Evolutionary conservation across 2,888 invertebrate genomes (phyloP), one percentile per base, ranked within the genome.

Genomic region (Hydrotaea cyrtoneurina): DNA sequence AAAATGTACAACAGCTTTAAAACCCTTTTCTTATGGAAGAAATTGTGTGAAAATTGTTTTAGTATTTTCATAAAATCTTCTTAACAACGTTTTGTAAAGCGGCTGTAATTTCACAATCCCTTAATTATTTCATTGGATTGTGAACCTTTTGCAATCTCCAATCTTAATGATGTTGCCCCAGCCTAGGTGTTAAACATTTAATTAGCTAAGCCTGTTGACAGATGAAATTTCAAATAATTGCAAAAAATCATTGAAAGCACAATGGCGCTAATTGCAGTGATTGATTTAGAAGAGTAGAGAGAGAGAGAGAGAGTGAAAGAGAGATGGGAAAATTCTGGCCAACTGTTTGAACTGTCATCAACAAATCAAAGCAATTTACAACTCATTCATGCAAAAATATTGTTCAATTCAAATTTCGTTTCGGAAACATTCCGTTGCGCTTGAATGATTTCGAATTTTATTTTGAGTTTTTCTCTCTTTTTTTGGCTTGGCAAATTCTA

Each of bases 161-260:
- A n/a, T n/a, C n/a, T n/a, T 46, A 23, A 69, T 69, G 23, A 13
- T 69, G 69, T 10, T 11, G 7, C 69, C 19, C 13, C 17, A 66
- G 1, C 39, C 46, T 1, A 69, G 87, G 80, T 86, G 87, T 87
- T 86, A 26, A 84, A 89, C 89, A 89, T 89, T 87, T 86, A 80
- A 89, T 90, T 90, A 87, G 90, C 71, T 86, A 86, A 87, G 90
- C 87, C 86, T 89, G 89, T 90, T 90, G 89, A 90, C 89, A 90
- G 86, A 55, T 83, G 26, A 81, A 80, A 72, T 66, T 66, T 57
- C n/a, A 11, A 72, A 50, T 3, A 39, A 19, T 7, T 39, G 39
- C 39, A 36, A 69, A 62, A 73, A 21, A 21, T 21, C 13, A 7
- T 43, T 59, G 74, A 36, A 21, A 1, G 4, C 78, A 85, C 82